These are phyloP conservation scores for Diorhabda sublineata DNA, from an alignment of 1,140 invertebrate genomes.

Conservation along the genomic window DNA sequence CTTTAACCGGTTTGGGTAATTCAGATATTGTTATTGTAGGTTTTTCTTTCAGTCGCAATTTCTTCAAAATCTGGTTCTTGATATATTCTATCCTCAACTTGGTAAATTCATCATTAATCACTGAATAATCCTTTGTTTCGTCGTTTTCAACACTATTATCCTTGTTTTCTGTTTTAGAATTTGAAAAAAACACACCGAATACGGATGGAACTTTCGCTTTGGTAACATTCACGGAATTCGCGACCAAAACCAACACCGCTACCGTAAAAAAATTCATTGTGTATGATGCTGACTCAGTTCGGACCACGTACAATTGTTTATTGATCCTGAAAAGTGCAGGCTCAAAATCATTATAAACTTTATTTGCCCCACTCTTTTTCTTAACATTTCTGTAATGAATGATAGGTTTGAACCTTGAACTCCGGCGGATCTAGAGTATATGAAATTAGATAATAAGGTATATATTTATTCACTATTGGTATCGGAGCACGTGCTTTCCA, in stretches of 20 bases:
- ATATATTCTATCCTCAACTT: constrained; percentile 70
- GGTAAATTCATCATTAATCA: constrained; percentile 51
- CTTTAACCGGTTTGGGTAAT: constrained; percentile 65
- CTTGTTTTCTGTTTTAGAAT: constrained; percentile 25
- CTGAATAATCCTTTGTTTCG: constrained; percentile 26
- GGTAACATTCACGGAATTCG: constrained; percentile 15
- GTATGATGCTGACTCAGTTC: constrained; percentile 24
- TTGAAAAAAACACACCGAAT: constrained; percentile 34
- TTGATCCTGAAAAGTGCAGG: constrained; percentile 38
- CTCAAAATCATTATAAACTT: constrained; percentile 40
- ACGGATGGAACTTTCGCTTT: constrained; percentile 30
- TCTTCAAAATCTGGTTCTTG: constrained; percentile 76
- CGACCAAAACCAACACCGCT: constrained; percentile 21
- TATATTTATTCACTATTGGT: neutral
- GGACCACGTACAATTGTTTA: constrained; percentile 33
- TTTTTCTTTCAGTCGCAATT: constrained; percentile 67
- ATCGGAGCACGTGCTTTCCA: neutral
- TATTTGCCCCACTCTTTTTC: constrained; percentile 38
- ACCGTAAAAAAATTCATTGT: constrained; percentile 23
- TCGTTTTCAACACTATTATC: constrained; percentile 31
- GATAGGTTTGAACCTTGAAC: constrained; percentile 48
- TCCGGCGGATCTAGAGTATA: constrained; percentile 38
- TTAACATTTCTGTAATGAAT: constrained; percentile 44
- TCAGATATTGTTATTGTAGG: constrained; percentile 59
- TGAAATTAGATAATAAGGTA: constrained; percentile 3